phyloP scores from a whole-genome alignment of 2,888 invertebrate species.

The Dastarcus helophoroides region DNA sequence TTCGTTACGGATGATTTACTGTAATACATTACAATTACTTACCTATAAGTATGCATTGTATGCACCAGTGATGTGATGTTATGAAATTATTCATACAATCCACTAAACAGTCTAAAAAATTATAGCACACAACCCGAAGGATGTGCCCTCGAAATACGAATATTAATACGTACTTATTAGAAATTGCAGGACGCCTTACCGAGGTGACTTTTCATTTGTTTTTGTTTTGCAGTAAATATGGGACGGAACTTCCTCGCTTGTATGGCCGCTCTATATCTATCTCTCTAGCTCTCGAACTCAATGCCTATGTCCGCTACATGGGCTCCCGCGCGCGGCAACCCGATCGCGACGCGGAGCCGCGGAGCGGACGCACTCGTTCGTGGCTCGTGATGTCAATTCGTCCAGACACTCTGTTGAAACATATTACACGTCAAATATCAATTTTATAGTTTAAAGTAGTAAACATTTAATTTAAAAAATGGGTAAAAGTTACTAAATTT shows the following conservation, averaged over 20 bases:
- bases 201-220: constrained; percentile 7
- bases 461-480: background rate
- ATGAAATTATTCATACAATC: constrained; percentile 9
- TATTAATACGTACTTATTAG: constrained; percentile 7
- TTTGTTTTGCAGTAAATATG: constrained; percentile 6
- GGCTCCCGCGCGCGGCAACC: constrained; percentile 3
- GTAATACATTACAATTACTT: background rate
- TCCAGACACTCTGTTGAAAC: constrained; percentile 2
- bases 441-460: constrained; percentile 1
- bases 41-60: constrained; percentile 4
- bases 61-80: constrained; percentile 8
- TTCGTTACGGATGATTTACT: constrained; percentile 6
- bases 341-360: constrained; percentile 3
- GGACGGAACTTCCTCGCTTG: constrained; percentile 3
- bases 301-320: no score
- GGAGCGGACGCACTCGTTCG: constrained; percentile 1
- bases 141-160: constrained; percentile 7
- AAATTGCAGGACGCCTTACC: constrained; percentile 8
- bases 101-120: constrained; percentile 7
- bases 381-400: constrained; percentile 3
- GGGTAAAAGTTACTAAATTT: constrained; percentile 4
- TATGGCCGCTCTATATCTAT: constrained; percentile 4
- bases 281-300: constrained; percentile 5
- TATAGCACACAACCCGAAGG: constrained; percentile 9
- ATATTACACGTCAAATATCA: constrained; percentile 3